phyloP scores from a whole-genome alignment of 1,140 invertebrate species.

The Magallana angulata region DNA sequence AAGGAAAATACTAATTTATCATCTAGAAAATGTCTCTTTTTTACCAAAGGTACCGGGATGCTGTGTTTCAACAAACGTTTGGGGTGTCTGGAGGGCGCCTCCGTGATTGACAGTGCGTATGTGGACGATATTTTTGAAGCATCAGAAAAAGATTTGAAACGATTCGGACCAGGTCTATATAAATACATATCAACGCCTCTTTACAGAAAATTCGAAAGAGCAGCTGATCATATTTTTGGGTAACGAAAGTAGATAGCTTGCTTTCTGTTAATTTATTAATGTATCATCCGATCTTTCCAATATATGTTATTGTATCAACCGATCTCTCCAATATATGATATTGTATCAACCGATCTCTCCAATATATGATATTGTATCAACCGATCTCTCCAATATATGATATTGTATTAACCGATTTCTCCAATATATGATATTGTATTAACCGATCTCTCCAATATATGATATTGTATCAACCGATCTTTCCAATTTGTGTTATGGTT shows the following conservation, averaged over 20 bases:
- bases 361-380: not conserved
- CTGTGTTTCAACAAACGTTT: constrained; percentile 6
- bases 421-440: no score
- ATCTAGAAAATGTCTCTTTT: no score
- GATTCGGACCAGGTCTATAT: not conserved
- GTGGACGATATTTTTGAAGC: not conserved
- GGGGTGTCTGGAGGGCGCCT: not conserved
- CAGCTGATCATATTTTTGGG: constrained; percentile 9
- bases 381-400: no score
- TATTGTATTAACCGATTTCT: no score
- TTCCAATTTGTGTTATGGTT: no score
- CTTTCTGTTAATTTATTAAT: not conserved
- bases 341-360: not conserved
- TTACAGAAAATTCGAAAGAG: not conserved
- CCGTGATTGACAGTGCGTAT: not conserved
- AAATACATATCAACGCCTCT: not conserved
- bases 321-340: no score
- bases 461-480: not conserved
- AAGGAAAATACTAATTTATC: no score
- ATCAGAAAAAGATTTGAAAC: not conserved
- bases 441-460: no score
- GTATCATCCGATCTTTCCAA: not conserved
- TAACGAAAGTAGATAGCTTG: not conserved
- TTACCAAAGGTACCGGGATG: not conserved
- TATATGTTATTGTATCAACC: not conserved